Percentiles rank a stretch among this genome's conserved stretches.
phyloP scores from a whole-genome alignment of 2,797 vertebrate genomes.

The Kryptolebias ocellatus region DNA sequence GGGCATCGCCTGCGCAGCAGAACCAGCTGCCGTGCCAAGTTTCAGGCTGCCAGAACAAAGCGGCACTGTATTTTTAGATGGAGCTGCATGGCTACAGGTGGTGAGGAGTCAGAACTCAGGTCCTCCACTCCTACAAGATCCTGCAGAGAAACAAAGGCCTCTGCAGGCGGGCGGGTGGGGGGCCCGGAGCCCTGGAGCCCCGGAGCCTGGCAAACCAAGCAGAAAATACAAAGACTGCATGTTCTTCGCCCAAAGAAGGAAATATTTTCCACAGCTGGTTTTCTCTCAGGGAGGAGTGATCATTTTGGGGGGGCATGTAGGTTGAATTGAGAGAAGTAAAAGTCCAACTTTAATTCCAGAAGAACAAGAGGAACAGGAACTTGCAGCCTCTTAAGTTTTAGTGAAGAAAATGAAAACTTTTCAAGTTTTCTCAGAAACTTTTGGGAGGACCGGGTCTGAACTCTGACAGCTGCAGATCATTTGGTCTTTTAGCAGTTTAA shows the following conservation, averaged over 20 bases:
- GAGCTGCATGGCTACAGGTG: conserved; percentile 68
- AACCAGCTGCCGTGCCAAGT: conserved; percentile 59
- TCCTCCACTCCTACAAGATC: conserved; percentile 69
- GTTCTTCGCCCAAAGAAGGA: conserved; percentile 56
- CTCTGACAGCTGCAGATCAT: no score
- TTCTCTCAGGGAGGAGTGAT: conserved; percentile 18
- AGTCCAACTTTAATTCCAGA: no score
- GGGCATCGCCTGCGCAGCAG: conserved; percentile 51
- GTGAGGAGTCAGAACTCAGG: conserved; percentile 67
- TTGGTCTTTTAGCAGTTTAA: no score
- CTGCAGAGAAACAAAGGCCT: conserved; percentile 67
- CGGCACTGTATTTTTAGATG: conserved; percentile 59
- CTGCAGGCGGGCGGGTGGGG: conserved; percentile 34
- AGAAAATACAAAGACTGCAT: conserved; percentile 55
- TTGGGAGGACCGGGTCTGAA: no score
- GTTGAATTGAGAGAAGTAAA: no score
- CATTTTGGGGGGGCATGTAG: not conserved
- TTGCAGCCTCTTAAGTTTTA: conserved; percentile 19
- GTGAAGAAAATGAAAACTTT: not conserved
- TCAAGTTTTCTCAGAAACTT: not conserved
- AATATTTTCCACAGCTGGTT: conserved; percentile 9
- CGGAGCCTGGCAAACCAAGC: conserved; percentile 46
- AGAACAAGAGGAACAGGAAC: not conserved
- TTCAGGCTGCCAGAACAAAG: conserved; percentile 64
- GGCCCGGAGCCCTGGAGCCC: conserved; percentile 8